Evolutionary conservation across 2,113 vertebrate species (phyloP).

Genomic region (Poeciliopsis turrubarensis): DNA sequence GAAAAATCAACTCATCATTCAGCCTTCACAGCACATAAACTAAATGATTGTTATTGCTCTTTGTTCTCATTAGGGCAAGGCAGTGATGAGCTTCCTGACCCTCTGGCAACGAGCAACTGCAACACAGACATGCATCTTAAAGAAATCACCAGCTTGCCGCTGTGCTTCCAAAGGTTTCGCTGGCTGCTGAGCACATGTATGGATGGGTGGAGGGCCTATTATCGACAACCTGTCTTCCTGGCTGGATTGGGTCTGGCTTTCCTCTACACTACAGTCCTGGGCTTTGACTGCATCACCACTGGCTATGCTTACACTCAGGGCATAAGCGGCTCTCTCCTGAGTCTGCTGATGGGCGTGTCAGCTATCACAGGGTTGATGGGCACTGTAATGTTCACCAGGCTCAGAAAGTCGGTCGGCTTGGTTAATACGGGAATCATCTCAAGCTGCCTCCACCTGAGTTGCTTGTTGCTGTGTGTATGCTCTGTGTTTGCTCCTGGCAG

Average conservation of each 20-base stretch:
- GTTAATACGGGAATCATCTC: slow-evolving; percentile 82
- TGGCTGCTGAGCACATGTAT: slow-evolving; percentile 74
- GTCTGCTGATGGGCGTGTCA: slow-evolving; percentile 81
- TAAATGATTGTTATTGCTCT: slow-evolving; percentile 31
- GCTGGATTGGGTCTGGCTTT: slow-evolving; percentile 84
- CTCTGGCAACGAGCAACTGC: slow-evolving; percentile 60
- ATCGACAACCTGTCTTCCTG: slow-evolving; percentile 80
- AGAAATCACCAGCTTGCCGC: slow-evolving; percentile 56
- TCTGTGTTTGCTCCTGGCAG: slow-evolving; percentile 85
- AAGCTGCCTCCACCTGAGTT: slow-evolving; percentile 80
- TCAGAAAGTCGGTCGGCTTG: slow-evolving; percentile 79
- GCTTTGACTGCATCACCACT: slow-evolving; percentile 84
- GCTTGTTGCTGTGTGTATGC: slow-evolving; percentile 81
- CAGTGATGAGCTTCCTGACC: slow-evolving; percentile 34
- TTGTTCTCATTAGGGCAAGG: slow-evolving; percentile 48
- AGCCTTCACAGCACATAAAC: slow-evolving; percentile 11
- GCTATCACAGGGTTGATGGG: slow-evolving; percentile 81
- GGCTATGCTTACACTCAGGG: slow-evolving; percentile 84
- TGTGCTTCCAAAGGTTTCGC: slow-evolving; percentile 64
- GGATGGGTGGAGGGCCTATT: slow-evolving; percentile 81
- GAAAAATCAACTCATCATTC: slow-evolving; percentile 2
- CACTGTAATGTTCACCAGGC: slow-evolving; percentile 82
- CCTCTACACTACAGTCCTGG: slow-evolving; percentile 83
- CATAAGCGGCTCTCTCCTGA: slow-evolving; percentile 84
- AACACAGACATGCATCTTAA: slow-evolving; percentile 51